Percentiles rank a stretch among this genome's conserved stretches.
Evolutionary conservation across 1,140 invertebrate genomes (phyloP).

Genomic region (Reticulitermes speratus): DNA sequence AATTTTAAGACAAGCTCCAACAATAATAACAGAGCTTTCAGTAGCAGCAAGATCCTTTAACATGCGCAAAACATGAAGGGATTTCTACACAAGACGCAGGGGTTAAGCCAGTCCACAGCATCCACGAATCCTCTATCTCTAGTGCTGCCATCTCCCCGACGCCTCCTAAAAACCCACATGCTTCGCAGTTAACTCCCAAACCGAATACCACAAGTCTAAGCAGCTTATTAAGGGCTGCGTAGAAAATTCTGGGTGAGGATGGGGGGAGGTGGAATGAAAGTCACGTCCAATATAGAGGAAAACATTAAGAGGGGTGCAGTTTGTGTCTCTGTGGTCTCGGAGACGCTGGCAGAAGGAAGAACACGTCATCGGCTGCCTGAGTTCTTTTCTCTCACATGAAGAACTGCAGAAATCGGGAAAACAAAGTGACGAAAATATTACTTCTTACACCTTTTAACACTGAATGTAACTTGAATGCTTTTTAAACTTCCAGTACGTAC

Average conservation of each 20-base stretch:
- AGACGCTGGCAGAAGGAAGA: neutral
- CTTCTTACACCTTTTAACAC: too few relatives aligned
- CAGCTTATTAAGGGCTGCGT: neutral
- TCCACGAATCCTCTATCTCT: neutral
- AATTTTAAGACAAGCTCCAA: neutral
- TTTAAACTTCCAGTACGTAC: too few relatives aligned
- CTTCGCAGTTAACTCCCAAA: slow-evolving; percentile 11
- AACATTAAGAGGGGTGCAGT: neutral
- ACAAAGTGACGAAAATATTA: too few relatives aligned
- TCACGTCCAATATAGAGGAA: neutral
- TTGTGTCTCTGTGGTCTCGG: neutral
- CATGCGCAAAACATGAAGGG: neutral
- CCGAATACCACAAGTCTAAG: slow-evolving; percentile 10
- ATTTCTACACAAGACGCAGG: neutral
- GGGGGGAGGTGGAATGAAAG: neutral
- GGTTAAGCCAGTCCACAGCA: slow-evolving; percentile 13
- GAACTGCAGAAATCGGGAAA: too few relatives aligned
- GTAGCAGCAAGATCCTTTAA: neutral
- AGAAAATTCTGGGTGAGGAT: too few relatives aligned
- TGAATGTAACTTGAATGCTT: too few relatives aligned
- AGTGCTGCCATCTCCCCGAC: too few relatives aligned
- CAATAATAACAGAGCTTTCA: neutral
- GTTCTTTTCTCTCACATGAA: neutral
- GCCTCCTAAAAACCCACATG: slow-evolving; percentile 9
- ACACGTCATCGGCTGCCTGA: neutral